A percentile compares a stretch with the other conserved stretches of the same genome.
Conservation (phyloP, 2,797 vertebrate genomes). For the Amazona ochrocephala region DNA sequence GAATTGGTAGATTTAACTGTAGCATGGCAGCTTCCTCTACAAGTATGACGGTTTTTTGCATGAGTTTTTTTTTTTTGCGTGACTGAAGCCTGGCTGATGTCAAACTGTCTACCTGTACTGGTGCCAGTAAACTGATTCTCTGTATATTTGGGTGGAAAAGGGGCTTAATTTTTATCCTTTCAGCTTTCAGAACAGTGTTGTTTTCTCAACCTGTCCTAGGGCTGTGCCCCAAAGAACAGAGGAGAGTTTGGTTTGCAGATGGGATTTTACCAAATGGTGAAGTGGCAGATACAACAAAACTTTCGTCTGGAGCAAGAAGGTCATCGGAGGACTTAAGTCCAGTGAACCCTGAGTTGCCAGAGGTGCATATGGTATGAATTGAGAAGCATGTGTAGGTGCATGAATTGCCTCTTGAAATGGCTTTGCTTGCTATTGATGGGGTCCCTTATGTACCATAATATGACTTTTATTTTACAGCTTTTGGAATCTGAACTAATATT, state of each 20-base stretch:
- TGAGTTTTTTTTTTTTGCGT: not conserved
- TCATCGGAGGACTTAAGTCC: slow-evolving; percentile 82
- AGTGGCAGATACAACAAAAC: slow-evolving; percentile 89
- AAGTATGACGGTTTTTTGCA: not conserved
- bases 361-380: slow-evolving; percentile 22
- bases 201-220: slow-evolving; percentile 45
- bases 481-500: not conserved
- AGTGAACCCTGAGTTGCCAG: slow-evolving; percentile 59
- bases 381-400: not conserved
- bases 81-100: not conserved
- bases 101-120: not conserved
- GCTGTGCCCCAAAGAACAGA: slow-evolving; percentile 87
- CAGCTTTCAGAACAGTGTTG: not conserved
- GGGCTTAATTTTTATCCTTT: not conserved
- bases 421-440: not conserved
- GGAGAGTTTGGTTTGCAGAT: slow-evolving; percentile 95
- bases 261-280: slow-evolving; percentile 94
- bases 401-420: not conserved
- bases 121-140: not conserved
- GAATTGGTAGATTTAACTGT: not conserved
- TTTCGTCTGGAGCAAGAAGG: slow-evolving; percentile 81
- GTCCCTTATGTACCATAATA: not conserved
- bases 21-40: not conserved
- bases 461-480: not conserved
- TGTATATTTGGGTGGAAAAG: not conserved